phyloP scores from a whole-genome alignment of 2,797 vertebrate genomes.

The Chelonia mydas region DNA sequence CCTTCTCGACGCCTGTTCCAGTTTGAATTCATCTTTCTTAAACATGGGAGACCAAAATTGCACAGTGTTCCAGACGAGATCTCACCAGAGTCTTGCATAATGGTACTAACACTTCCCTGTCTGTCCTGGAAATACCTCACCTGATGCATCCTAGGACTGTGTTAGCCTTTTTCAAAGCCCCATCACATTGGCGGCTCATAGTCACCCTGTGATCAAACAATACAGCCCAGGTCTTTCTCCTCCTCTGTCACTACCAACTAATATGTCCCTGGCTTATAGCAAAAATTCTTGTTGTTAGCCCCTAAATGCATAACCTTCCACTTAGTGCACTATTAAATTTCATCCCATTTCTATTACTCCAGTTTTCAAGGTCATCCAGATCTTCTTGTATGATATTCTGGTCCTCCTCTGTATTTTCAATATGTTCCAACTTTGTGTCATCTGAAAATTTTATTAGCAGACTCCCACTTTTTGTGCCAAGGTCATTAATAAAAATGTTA shows the following conservation, averaged over 20 bases:
- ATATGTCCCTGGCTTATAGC: background rate
- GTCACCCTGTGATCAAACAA: background rate
- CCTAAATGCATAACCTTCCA: background rate
- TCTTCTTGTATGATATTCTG: background rate
- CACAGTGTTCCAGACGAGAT: background rate
- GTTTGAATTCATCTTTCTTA: background rate
- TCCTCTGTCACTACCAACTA: background rate
- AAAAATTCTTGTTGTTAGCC: background rate
- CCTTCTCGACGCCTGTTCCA: background rate
- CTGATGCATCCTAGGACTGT: background rate
- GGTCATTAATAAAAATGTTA: background rate
- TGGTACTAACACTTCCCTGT: background rate
- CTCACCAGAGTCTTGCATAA: background rate
- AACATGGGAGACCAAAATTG: background rate
- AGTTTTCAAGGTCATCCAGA: background rate
- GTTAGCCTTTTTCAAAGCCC: background rate
- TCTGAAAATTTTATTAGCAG: background rate
- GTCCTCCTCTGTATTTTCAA: background rate
- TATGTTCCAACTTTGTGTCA: background rate
- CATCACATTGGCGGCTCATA: background rate
- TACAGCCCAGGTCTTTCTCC: background rate
- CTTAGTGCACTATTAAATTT: background rate
- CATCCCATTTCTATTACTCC: background rate
- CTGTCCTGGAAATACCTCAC: background rate
- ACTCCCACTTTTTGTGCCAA: background rate